phyloP scores from a whole-genome alignment of 2,113 vertebrate genomes.

The Leucopternis melanops region DNA sequence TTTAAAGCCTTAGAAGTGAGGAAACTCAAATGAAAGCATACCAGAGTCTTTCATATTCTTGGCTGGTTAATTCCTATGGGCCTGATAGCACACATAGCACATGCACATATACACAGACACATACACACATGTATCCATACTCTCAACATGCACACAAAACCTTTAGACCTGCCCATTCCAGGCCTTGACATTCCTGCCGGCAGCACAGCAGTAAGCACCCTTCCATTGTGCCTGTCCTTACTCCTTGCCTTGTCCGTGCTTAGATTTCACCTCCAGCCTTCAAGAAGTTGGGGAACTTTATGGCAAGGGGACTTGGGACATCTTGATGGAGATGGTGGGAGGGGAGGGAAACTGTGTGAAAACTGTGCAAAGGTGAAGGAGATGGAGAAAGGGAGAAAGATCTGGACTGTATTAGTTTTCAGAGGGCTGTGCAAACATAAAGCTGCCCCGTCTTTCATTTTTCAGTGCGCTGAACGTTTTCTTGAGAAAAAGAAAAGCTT shows the following conservation, averaged over 20 bases:
- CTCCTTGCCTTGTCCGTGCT: background rate
- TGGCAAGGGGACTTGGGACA: background rate
- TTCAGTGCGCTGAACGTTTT: background rate
- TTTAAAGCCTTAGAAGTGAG: background rate
- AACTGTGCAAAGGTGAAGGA: background rate
- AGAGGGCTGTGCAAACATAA: background rate
- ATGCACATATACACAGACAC: background rate
- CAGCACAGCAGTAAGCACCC: background rate
- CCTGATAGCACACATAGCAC: background rate
- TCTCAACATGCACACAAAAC: background rate
- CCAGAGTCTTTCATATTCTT: background rate
- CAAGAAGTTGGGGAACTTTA: background rate
- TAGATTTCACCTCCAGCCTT: background rate
- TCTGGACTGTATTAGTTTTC: background rate
- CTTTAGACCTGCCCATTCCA: background rate
- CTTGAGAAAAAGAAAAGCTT: constrained; percentile 1
- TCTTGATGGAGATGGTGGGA: background rate
- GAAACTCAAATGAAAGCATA: background rate
- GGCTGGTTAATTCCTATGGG: background rate
- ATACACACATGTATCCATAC: background rate
- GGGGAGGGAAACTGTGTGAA: background rate
- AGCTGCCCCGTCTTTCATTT: background rate
- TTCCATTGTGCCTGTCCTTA: background rate
- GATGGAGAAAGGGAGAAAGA: background rate
- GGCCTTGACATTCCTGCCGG: fast-evolving